Evolutionary conservation across 2,113 vertebrate genomes (phyloP), one percentile per base, ranked within the genome.

Genomic region (Seriola quinqueradiata): DNA sequence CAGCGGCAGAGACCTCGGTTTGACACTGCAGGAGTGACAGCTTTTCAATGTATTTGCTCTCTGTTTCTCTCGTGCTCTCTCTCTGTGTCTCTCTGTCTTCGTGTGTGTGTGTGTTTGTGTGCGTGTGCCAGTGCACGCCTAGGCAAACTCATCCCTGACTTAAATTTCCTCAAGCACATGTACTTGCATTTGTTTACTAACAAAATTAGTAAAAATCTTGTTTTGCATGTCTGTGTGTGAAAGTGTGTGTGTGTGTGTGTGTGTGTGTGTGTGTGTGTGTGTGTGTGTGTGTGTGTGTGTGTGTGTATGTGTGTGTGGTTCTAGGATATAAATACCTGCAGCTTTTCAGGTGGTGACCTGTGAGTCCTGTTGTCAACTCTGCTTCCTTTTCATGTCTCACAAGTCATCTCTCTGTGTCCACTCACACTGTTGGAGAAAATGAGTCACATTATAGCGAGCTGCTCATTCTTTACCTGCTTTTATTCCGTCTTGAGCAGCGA

Each of bases 311-410:
- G n/a, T n/a, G 25, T 25, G 19, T 36, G 19, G 48, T 21, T 69
- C 0, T 64, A 23, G 2, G 7, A 32, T 34, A 32, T 28, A 46
- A 86, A 82, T 84, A 84, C 69, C 69, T 81, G 34, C 21, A 12
- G 21, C 4, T 11, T 80, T 13, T 79, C 23, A 70, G 58, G 7
- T 75, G 38, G n/a, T 17, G 25, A 25, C 12, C 19, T 48, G 3
- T 46, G 77, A 10, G 55, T 67, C 25, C 63, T 50, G 60, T 57
- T 48, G 65, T 73, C 61, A 67, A 10, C 46, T 57, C 32, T 70
- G 13, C 40, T 63, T 72, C n/a, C 58, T 66, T 50, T 50, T 71
- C 38, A n/a, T 42, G 19, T 16, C 21, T 61, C 38, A 40, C 11
- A 75, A 54, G 48, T 76, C 28, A n/a, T 60, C 23, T 54, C 23